These are phyloP conservation scores for Acholoe squamosa DNA, from an alignment of 2,888 invertebrate genomes.

Conservation along the genomic window DNA sequence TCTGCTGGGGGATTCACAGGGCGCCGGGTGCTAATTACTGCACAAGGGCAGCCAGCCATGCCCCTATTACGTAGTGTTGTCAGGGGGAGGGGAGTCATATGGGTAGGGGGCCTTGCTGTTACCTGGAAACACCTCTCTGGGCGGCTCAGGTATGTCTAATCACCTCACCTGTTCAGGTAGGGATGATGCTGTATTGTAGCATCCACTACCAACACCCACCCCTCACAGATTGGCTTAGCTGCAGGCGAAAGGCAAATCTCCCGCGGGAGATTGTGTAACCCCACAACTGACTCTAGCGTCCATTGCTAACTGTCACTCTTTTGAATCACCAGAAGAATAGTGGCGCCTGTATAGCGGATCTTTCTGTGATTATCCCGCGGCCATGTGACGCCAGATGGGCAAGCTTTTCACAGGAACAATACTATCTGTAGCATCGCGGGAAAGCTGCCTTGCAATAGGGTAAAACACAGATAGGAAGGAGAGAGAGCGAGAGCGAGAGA, in stretches of 20 bases:
- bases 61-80: slow-evolving; percentile 37
- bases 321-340: slow-evolving; percentile 26
- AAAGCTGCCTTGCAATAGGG: too few relatives aligned
- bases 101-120: slow-evolving; percentile 2
- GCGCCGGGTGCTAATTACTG: slow-evolving; percentile 35
- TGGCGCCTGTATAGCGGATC: not conserved
- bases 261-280: slow-evolving; percentile 29
- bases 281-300: slow-evolving; percentile 18
- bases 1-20: slow-evolving; percentile 12
- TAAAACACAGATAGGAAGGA: too few relatives aligned
- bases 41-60: not conserved
- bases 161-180: slow-evolving; percentile 17
- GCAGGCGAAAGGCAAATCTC: not conserved
- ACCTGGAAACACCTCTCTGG: not conserved
- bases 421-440: too few relatives aligned
- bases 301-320: slow-evolving; percentile 25
- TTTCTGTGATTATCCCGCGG: not conserved
- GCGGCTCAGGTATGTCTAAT: slow-evolving; percentile 14
- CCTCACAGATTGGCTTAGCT: not conserved
- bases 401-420: not conserved
- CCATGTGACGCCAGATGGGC: not conserved
- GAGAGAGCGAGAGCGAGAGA: too few relatives aligned
- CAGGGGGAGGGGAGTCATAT: not conserved
- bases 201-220: not conserved
- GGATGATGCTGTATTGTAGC: not conserved